Evolutionary conservation across 2,113 vertebrate genomes (phyloP), one percentile per base, ranked within the genome.

Genomic region (Chitala chitala): DNA sequence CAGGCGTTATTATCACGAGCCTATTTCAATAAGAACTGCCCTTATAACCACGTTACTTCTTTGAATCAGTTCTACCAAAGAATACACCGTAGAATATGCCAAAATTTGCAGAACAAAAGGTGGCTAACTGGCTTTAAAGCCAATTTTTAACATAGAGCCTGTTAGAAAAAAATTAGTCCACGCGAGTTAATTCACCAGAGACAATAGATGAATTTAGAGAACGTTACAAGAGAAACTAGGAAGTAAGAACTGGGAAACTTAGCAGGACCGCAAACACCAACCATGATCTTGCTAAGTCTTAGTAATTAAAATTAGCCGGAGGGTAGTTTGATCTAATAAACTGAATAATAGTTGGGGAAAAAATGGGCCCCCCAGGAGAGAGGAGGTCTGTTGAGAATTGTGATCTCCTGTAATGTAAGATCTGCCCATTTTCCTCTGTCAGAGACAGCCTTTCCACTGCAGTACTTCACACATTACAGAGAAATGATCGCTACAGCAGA

Each of bases 281-380:
- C 7, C 29, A 42, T 42, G 36, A 36, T 15, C 56, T 29, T 59
- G 56, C 3, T 59, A 59, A 59, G 29, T 59, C 33, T 59, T 33
- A 59, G 56, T 59, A 59, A 59, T 59, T 59, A 59, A 59, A 59
- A 33, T 59, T 59, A 59, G 56, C 56, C 29, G 33, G 56, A 40
- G 33, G 33, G 61, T 22, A 36, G 36, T 20, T 42, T 65, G 8
- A 65, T 42, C 63, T 40, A 65, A 42, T 42, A 65, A 42, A 65
- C 38, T 42, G 20, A n/a, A 65, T 24, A 40, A n/a, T 22, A 38
- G 17, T 65, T 51, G 12, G 2, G 48, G 7, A n/a, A n/a, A 20
- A 8, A 51, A 51, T 8, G 12, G 48, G 48, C 8, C n/a, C 22
- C 40, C 20, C 36, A 42, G 33, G 15, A 65, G 63, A 65, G 17